Percentiles rank a stretch among this genome's conserved stretches.
These are phyloP conservation scores for Drosophila pegasa DNA, from an alignment of 2,888 invertebrate species.

Conservation along the genomic window DNA sequence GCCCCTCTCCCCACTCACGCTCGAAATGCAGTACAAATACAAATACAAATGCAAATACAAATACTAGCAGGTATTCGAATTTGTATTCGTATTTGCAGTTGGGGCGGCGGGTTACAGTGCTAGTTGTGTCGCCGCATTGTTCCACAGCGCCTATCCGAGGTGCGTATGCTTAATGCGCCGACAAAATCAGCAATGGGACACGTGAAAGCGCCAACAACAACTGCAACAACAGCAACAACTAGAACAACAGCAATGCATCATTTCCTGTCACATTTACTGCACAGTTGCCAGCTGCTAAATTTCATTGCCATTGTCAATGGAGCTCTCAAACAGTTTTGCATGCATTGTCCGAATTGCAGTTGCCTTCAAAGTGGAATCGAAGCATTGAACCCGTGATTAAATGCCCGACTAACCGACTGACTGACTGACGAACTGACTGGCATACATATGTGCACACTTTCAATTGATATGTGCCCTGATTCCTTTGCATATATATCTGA, in stretches of 20 bases:
- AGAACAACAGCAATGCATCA: conserved; percentile 26
- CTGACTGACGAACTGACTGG: conserved; percentile 20
- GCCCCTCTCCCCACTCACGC: neutral
- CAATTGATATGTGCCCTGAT: conserved; percentile 56
- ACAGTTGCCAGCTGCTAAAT: conserved; percentile 25
- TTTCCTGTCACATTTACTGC: conserved; percentile 54
- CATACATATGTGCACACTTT: conserved; percentile 33
- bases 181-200: conserved; percentile 58
- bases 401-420: conserved; percentile 27
- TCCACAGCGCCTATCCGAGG: conserved; percentile 41
- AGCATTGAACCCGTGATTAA: conserved; percentile 59
- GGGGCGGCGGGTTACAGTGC: conserved; percentile 26
- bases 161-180: conserved; percentile 56
- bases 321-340: conserved; percentile 61
- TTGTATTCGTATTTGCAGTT: conserved; percentile 17
- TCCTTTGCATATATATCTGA: conserved; percentile 14
- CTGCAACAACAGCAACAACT: conserved; percentile 24
- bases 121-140: conserved; percentile 10
- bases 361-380: conserved; percentile 60
- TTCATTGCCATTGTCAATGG: conserved; percentile 77
- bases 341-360: conserved; percentile 59
- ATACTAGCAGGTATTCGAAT: conserved; percentile 4
- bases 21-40: neutral
- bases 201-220: conserved; percentile 47
- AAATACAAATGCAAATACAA: neutral